These are phyloP conservation scores for Zhuqinia jingwanae DNA, from an alignment of 2,888 invertebrate species.

Conservation along the genomic window DNA sequence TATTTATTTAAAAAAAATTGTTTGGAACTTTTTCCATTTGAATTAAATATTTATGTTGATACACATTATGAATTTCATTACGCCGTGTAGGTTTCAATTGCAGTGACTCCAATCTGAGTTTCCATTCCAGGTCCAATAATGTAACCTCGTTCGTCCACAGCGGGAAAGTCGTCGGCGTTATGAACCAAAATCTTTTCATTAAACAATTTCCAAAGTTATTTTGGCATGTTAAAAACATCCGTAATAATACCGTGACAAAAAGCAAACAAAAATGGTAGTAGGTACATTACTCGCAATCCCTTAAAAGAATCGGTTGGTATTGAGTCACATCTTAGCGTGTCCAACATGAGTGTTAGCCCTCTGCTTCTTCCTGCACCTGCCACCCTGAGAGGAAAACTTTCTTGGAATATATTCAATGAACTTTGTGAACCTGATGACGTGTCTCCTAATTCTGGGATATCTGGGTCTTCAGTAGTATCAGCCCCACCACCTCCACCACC, in stretches of 20 bases:
- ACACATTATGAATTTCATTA: neutral
- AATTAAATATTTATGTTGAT: too few relatives aligned
- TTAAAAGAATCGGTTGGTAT: constrained; percentile 78
- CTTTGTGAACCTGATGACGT: constrained; percentile 1
- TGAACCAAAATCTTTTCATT: constrained; percentile 73
- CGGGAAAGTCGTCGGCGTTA: constrained; percentile 77
- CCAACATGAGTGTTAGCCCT: constrained; percentile 77
- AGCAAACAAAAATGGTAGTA: too few relatives aligned
- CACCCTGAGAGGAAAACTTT: constrained; percentile 76
- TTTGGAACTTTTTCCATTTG: too few relatives aligned
- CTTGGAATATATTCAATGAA: constrained; percentile 68
- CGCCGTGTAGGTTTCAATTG: constrained; percentile 75
- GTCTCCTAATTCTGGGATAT: neutral
- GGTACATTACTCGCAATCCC: constrained; percentile 73
- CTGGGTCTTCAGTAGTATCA: constrained; percentile 14
- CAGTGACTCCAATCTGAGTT: constrained; percentile 77
- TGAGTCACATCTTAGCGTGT: constrained; percentile 76
- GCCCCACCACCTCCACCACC: constrained; percentile 7
- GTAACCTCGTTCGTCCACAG: constrained; percentile 76
- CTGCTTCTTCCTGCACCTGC: constrained; percentile 78
- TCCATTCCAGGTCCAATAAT: constrained; percentile 79
- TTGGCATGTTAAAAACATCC: too few relatives aligned
- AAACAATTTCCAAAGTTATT: neutral
- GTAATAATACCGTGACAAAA: too few relatives aligned
- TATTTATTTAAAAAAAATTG: neutral